Evolutionary conservation across 2,888 invertebrate genomes (phyloP), one percentile per base, ranked within the genome.

Genomic region (Meloe dianella): DNA sequence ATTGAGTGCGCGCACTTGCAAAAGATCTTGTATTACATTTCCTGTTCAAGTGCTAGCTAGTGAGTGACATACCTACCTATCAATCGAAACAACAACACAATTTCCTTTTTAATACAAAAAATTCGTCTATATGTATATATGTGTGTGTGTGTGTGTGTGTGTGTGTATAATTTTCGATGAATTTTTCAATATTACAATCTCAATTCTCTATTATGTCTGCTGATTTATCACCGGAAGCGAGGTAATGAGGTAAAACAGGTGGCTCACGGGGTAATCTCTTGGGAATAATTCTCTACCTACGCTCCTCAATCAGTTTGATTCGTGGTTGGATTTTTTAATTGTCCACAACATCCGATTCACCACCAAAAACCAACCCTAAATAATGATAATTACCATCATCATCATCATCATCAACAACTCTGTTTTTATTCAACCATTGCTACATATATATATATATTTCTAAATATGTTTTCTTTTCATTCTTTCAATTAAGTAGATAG

Each of bases 211-310:
- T 51, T 62, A 65, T 63, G 63, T 60, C 62, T 5, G 68, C 77
- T 78, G 82, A 83, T 82, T 82, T 82, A 83, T 82, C 80, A 76
- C 81, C 79, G 83, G 83, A 83, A 82, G 78, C 76, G 76, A 71
- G 70, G 79, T 82, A 82, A 83, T 82, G 81, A 81, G 77, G 75
- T 78, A 74, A 78, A 82, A 82, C 83, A 83, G 83, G 83, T 83
- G 83, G 82, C 78, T 72, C 73, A 71, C 78, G 78, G 73, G 65
- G 61, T 66, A 67, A 62, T 63, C 69, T 69, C 74, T 65, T 74
- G 72, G 73, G 75, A 77, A 77, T 74, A 76, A 75, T 75, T 73
- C 69, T 29, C 66, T 59, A 63, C 60, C 66, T 60, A 60, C 63
- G 56, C 64, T 67, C n/a, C 22, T 38, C 35, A 60, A 60, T 60